phyloP scores from a whole-genome alignment of 2,113 vertebrate genomes.

The Cinclus cinclus region DNA sequence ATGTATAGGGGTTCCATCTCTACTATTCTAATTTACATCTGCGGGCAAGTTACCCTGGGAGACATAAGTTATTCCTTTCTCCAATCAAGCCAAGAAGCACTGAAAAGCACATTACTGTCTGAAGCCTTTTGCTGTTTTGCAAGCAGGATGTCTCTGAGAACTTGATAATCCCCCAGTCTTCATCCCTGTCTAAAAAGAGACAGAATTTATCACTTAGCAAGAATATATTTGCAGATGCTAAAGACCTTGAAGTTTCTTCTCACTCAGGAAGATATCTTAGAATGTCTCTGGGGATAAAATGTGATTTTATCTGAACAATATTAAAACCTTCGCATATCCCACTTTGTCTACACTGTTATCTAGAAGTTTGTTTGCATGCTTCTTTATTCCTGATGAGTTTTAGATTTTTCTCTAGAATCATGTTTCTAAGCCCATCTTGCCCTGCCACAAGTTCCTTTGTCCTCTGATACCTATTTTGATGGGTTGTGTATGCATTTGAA shows the following conservation, averaged over 20 bases:
- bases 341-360: background rate
- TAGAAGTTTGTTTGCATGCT: background rate
- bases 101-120: background rate
- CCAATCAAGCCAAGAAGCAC: background rate
- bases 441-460: background rate
- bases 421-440: background rate
- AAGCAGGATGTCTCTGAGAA: background rate
- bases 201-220: background rate
- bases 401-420: background rate
- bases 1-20: background rate
- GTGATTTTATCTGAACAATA: slow-evolving; percentile 1
- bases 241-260: background rate
- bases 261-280: background rate
- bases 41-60: background rate
- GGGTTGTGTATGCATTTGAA: background rate
- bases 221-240: background rate
- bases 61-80: background rate
- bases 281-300: background rate
- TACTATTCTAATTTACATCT: background rate
- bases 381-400: background rate
- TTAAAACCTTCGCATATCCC: background rate
- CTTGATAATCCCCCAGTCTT: background rate
- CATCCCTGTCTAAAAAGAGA: background rate
- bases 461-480: background rate
- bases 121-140: background rate